A percentile compares a stretch with the other conserved stretches of the same genome.
Evolutionary conservation across 2,888 invertebrate species (phyloP).

Genomic region (Pseudeuparius sepicola): DNA sequence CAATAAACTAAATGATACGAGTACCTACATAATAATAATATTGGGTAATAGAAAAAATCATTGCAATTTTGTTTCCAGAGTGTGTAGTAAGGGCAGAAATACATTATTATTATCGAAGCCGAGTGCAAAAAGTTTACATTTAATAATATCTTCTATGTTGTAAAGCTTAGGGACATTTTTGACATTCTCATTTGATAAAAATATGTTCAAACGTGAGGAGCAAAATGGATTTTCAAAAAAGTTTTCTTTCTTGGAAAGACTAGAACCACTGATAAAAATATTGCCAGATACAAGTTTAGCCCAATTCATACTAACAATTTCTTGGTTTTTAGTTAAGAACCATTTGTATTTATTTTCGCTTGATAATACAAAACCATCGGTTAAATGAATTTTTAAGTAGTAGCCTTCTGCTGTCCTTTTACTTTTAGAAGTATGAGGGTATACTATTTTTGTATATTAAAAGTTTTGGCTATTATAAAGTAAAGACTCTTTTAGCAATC

Average conservation of each 20-base stretch:
- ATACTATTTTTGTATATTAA: background rate
- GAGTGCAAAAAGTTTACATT: constrained; percentile 7
- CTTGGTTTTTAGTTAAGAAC: constrained; percentile 7
- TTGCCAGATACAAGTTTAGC: too few species aligned
- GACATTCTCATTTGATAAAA: constrained; percentile 7
- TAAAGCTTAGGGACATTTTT: constrained; percentile 3
- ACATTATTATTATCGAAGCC: constrained; percentile 3
- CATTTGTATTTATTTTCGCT: background rate
- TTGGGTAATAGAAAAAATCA: too few species aligned
- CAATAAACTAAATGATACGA: too few species aligned
- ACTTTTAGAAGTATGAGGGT: constrained; percentile 3
- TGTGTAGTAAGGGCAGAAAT: too few species aligned
- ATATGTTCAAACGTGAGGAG: too few species aligned
- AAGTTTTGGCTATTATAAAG: background rate
- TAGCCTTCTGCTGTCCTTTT: constrained; percentile 3
- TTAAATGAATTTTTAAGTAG: constrained; percentile 2
- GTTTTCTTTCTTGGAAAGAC: too few species aligned
- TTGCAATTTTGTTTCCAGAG: too few species aligned
- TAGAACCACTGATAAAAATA: too few species aligned
- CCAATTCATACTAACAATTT: too few species aligned
- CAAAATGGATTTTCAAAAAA: too few species aligned
- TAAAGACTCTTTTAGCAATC: constrained; percentile 6
- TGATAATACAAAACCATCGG: constrained; percentile 3
- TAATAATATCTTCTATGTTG: constrained; percentile 5
- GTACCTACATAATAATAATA: too few species aligned